Conservation (phyloP, 2,113 vertebrate species). For the Tringa solitaria region DNA sequence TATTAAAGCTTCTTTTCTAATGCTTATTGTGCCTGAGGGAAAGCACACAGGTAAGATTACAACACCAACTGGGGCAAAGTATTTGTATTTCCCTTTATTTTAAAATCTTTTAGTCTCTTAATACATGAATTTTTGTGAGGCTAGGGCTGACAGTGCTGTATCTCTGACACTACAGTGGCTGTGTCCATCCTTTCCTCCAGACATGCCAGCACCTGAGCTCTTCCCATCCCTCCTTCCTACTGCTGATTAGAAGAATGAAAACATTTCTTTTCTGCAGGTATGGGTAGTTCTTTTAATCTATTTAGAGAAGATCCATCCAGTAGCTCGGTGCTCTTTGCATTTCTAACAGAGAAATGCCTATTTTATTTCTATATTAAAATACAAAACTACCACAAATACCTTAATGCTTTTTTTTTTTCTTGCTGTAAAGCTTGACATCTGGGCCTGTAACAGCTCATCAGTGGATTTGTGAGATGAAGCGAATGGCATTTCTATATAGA, state of each 20-base stretch:
- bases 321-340: background rate
- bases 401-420: background rate
- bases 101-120: background rate
- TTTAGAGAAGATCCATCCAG: background rate
- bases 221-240: background rate
- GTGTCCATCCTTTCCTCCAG: background rate
- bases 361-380: constrained; percentile 1
- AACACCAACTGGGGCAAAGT: background rate
- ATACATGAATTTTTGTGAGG: background rate
- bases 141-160: background rate
- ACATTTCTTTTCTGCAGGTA: background rate
- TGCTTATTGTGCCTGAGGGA: background rate
- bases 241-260: background rate
- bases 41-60: background rate
- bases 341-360: background rate
- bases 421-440: constrained; percentile 44
- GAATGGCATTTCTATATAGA: constrained; percentile 53
- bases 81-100: background rate
- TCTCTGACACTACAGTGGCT: background rate
- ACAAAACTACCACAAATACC: background rate
- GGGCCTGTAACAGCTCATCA: constrained; percentile 59
- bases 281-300: background rate
- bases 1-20: background rate
- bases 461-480: constrained; percentile 52
- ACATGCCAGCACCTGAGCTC: background rate